Percentiles rank a stretch among this genome's conserved stretches.
Evolutionary conservation across 2,888 invertebrate species (phyloP).

Genomic region (Eupsilia transversa): DNA sequence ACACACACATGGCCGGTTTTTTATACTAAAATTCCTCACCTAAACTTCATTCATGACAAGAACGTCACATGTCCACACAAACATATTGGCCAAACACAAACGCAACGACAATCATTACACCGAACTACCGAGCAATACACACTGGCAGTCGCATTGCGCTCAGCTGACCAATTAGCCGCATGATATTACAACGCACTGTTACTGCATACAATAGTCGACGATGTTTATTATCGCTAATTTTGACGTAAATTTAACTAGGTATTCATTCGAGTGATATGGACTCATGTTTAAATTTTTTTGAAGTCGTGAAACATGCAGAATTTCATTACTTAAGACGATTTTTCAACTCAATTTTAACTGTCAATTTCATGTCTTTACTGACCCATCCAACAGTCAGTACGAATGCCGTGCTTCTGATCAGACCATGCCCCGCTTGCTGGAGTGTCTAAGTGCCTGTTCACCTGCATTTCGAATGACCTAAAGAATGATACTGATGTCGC

Average conservation of each 20-base stretch:
- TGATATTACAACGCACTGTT: constrained; percentile 19
- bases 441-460: background rate
- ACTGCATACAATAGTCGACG: constrained; percentile 18
- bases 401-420: background rate
- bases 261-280: background rate
- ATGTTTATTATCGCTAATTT: constrained; percentile 27
- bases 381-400: background rate
- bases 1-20: too few relatives aligned
- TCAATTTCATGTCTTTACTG: too few relatives aligned
- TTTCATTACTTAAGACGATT: background rate
- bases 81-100: background rate
- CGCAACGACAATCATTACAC: background rate
- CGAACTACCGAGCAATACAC: background rate
- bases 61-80: background rate
- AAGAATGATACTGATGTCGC: background rate
- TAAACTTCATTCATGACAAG: background rate
- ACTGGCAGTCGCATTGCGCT: constrained; percentile 30
- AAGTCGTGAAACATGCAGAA: background rate
- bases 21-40: too few relatives aligned
- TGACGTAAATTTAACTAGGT: constrained; percentile 23
- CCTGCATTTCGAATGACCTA: background rate
- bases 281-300: background rate
- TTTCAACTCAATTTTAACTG: background rate
- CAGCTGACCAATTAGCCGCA: constrained; percentile 42
- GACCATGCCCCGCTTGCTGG: background rate